Base-by-base conservation (phyloP, 2,888 invertebrate species). In the Lepidonotus clava region DNA sequence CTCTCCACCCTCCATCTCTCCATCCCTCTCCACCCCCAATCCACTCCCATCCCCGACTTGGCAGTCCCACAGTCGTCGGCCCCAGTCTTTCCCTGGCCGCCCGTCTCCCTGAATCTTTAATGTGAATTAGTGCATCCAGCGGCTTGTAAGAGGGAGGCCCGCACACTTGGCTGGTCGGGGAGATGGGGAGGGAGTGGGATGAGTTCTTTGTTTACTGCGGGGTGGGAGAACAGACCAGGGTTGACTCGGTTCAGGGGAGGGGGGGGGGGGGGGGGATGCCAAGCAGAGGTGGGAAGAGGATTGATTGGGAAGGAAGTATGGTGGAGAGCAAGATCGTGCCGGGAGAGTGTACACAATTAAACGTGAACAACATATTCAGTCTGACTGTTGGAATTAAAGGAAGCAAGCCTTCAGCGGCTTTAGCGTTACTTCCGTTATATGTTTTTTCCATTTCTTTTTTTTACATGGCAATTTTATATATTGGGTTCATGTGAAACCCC, bases 91-190 rank as follows among this genome's bases (percentile, higher is more conserved):
- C 28, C 56, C 61, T 24, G 11, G 61, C 28, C 24, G 61, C 61
- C 61, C 24, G 1, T 28, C 8, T 32, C 61, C 28, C 61, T 61
- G 61, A 61, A 61, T 61, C 61, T 61, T 61, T 61, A 61, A 61
- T 61, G 61, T 1, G 14, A 32, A 61, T 61, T 61, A 61, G 61
- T 61, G 61, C 61, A 61, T 61, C 61, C 28, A 61, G 61, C 61
- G 61, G 61, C 61, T n/a, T n/a, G n/a, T n/a, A n/a, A n/a, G n/a
- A 61, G 61, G n/a, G 28, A 61, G 24, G 61, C 46, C 6, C 14
- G 28, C 61, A 61, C 61, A 61, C 61, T 61, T 61, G 61, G 28
- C 24, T 61, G 61, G 61, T 32, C 61, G 21, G 61, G 61, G 28
- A 28, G 61, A 32, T 46, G 61, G 61, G 28, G 61, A 2, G 1